Base-by-base conservation (phyloP, 2,797 vertebrate species). In the Benthosema pterotum region DNA sequence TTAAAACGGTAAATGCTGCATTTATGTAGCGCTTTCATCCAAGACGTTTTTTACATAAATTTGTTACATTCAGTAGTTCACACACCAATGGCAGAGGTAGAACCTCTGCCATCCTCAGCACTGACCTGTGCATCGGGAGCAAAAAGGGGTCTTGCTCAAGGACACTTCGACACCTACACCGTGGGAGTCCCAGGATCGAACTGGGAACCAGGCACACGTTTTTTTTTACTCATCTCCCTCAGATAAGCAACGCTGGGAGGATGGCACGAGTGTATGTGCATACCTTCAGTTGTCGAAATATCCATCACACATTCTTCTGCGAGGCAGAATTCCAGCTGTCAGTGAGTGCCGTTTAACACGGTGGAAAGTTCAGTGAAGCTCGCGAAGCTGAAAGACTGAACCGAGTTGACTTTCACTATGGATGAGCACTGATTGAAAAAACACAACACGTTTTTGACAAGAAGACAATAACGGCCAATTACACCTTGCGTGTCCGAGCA, bases 301-400 rank as follows among this genome's bases (percentile, higher is more conserved):
- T 52, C 50, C 57, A 32, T 69, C 52, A 59, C 11, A n/a, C 22
- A 32, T 68, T 56, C 16, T 46, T 63, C 49, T 50, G 13, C 54
- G 57, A 49, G 45, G 70, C 57, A 28, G 25, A 38, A 69, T 42
- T 11, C 22, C 9, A n/a, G 51, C 62, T 51, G 59, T 60, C 11
- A 46, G 28, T 13, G 38, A 46, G 28, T 13, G 38, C 48, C 17
- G 18, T 25, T 25, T 2, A 49, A 53, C 60, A 6, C 49, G 3
- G 5, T 58, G 43, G 50, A 63, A 63, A 7, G 42, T 49, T 63
- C 45, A 47, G 14, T 1, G 8, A 60, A 38, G 5, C 22, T 25
- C 0, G 2, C 0, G 2, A 15, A 67, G n/a, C 47, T 45, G 48
- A 14, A n/a, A n/a, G 16, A 52, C 45, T 13, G 50, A 12, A 32